Base-by-base conservation (phyloP, 2,113 vertebrate species). In the Hemibagrus wyckioides region DNA sequence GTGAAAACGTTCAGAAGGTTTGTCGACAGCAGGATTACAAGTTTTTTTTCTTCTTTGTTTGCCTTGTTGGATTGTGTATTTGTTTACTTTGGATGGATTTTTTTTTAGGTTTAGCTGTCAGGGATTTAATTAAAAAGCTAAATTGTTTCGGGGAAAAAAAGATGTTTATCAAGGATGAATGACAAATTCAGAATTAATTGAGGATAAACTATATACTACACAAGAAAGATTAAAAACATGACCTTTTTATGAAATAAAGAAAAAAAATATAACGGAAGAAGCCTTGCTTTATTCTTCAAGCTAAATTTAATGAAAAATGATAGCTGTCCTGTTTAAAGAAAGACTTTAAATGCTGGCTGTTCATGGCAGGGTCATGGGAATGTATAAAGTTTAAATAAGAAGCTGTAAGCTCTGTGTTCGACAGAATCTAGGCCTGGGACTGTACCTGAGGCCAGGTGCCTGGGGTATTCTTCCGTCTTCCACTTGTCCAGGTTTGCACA, bases 381-480 rank as follows among this genome's bases (percentile, higher is more conserved):
- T 57, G 52, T 80, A 11, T 28, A 19, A 30, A 25, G 54, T 39
- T 87, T 76, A 50, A 82, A 57, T 87, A 28, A 81, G 33, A 83
- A 25, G 28, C 23, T 77, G 69, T 67, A 77, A 77, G 15, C 56
- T 87, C 6, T 67, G n/a, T 59, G 85, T 80, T 85, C 39, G 85
- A 21, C 65, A 54, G 79, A 36, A 87, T 73, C 44, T 59, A 87
- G 57, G 82, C 77, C 87, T 84, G 63, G 85, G 73, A 63, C 36
- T 69, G 82, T 82, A 80, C 76, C 59, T 48, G 81, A 76, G 73
- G 63, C 77, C 80, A 77, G 77, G 65, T 79, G 69, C 80, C 77
- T 83, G 71, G 82, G 80, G 85, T 63, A 85, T 85, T 87, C 82
- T 71, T 86, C 80, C 52, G 59, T 71, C 73, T 80, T 85, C 73